Base-by-base conservation (phyloP, 2,113 vertebrate species). In the Panthera leo region DNA sequence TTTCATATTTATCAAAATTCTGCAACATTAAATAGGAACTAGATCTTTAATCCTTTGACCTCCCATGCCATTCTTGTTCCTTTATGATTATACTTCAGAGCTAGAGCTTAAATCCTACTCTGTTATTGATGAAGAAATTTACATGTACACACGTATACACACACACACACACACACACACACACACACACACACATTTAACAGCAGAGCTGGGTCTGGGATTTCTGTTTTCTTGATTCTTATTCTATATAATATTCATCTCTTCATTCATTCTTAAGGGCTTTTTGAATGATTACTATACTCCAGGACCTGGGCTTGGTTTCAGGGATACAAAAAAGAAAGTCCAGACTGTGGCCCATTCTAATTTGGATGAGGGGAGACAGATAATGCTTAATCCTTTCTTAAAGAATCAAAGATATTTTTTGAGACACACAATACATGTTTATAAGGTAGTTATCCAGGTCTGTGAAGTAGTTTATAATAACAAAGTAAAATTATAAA, bases 161-260 rank as follows among this genome's bases (percentile, higher is more conserved):
- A 70, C 18, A 67, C 3, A 78, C 18, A 76, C 13, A 67, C 63
- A 48, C 48, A 61, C 14, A 51, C 13, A 68, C 63, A 36, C 48
- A 61, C 19, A 34, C 16, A 31, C 45, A 36, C 8, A 61, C n/a
- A 68, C 6, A 55, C 7, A 63, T 18, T 85, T 65, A 67, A 65
- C 78, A 85, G 45, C 8, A 55, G 18, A 85, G 9, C 31, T 71
- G 9, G n/a, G 27, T 80, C 31, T 79, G 53, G 15, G 87, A 91
- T 84, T 84, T 61, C 53, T 84, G 5, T 78, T 87, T 93, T 92
- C 39, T 78, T 88, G n/a, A 61, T 58, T 92, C 82, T 96, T 96
- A 36, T 19, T 13, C 16, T 34, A 15, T 48, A 34, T 55, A 75
- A 75, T 67, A 63, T 42, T 75, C 12, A 70, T 67, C 34, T 29